Evolutionary conservation across 2,888 invertebrate species (phyloP), one percentile per base, ranked within the genome.

Genomic region (Archips xylosteana): DNA sequence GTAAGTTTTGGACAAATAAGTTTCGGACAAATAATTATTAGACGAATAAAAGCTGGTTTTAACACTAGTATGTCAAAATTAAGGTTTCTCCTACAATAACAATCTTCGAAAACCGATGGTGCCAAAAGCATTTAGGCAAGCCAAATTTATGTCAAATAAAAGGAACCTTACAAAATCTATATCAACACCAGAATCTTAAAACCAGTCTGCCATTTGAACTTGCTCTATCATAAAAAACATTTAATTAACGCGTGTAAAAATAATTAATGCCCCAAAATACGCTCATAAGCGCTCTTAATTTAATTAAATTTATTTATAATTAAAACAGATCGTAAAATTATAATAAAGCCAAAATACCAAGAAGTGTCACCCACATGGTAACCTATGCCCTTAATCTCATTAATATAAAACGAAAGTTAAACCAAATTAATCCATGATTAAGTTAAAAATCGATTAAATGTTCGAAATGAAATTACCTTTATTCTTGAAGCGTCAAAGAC

Each of bases 331-430:
- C 65, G 65, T 70, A 65, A 70, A 74, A 70, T 70, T 70, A 74
- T 59, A 69, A 73, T 73, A 73, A 64, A 69, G 60, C 60, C 60
- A 74, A 69, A 51, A 74, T 64, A 70, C 60, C 51, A 3, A 65
- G 34, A 39, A 67, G 74, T 70, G 74, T 74, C 74, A 69, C 69
- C 74, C 69, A 74, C 64, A 45, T 45, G 49, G 4, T 36, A n/a
- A 70, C 74, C 74, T 74, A 64, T 74, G 74, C 42, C 64, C 70
- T 70, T 65, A 74, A 74, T 74, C 51, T 45, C 45, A 70, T 74
- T 70, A 60, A 74, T 65, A 59, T 45, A 61, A 74, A 74, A 70
- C 65, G 74, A 74, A 74, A 74, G 74, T 13, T 65, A 70, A 34
- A 70, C 51, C 64, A 49, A 69, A 73, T 69, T 65, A 74, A 74